Percentiles rank a stretch among this genome's conserved stretches.
Conservation (phyloP, 2,888 invertebrate genomes). For the Coenonympha glycerion region DNA sequence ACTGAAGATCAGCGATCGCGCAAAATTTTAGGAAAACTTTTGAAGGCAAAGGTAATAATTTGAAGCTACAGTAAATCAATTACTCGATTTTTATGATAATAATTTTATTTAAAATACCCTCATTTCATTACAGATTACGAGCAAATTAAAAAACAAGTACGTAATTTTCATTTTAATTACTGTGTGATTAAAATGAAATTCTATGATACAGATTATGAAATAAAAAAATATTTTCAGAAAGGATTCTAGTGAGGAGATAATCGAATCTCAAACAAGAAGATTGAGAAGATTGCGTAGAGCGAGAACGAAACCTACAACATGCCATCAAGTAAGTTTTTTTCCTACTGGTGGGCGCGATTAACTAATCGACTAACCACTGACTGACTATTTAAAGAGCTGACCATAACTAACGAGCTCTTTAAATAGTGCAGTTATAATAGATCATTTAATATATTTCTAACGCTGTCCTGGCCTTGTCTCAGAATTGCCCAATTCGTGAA, state of each 20-base stretch:
- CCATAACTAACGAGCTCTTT: too few relatives aligned
- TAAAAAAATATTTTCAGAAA: conserved; percentile 5
- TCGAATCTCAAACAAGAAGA: conserved; percentile 22
- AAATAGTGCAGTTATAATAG: too few relatives aligned
- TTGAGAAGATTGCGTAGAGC: conserved; percentile 34
- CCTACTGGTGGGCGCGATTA: too few relatives aligned
- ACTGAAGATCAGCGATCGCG: conserved; percentile 31
- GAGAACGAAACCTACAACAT: conserved; percentile 51
- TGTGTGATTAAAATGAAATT: neutral
- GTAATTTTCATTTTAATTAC: conserved; percentile 7
- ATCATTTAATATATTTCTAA: too few relatives aligned
- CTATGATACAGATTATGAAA: too few relatives aligned
- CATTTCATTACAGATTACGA: conserved; percentile 42
- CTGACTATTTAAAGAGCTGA: too few relatives aligned
- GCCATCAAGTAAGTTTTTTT: conserved; percentile 58
- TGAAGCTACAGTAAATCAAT: too few relatives aligned
- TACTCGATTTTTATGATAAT: neutral
- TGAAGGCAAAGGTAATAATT: conserved; percentile 47
- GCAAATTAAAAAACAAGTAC: conserved; percentile 37
- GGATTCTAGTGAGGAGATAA: conserved; percentile 2
- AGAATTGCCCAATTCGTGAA: too few relatives aligned
- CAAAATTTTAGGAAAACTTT: conserved; percentile 50
- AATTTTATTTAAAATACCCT: neutral
- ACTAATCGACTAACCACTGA: too few relatives aligned
- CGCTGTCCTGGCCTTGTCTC: too few relatives aligned